Evolutionary conservation across 1,140 invertebrate species (phyloP), one percentile per base, ranked within the genome.

Genomic region (Megalonaias nervosa): DNA sequence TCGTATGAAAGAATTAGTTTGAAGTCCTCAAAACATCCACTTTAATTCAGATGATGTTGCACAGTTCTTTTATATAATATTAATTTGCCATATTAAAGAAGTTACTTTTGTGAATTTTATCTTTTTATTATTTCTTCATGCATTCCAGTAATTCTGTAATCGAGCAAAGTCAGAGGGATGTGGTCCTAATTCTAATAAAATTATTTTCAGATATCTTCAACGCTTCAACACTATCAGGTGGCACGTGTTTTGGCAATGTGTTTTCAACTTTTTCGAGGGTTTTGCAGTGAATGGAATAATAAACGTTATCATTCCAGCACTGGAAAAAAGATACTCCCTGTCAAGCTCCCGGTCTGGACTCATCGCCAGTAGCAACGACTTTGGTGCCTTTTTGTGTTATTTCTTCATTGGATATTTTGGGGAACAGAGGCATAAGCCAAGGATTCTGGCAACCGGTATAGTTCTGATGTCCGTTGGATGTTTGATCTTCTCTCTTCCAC

Each of bases 401-500:
- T 93, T 96, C 1, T 95, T 96, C 0, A 94, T 97, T 0, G 95
- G 95, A 0, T 97, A 96, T 87, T 93, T 96, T 57, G 96, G 95
- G 1, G 91, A 94, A 1, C 93, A 95, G 1, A 94, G 93, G 23
- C 96, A 97, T 94, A 96, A n/a, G 92, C 93, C 81, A 94, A 95
- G 91, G 92, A 96, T 69, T 94, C 82, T 88, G 70, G 84, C 74
- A 19, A 91, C 92, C 81, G 96, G 96, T 80, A 94, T 97, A 56
- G 94, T 97, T 14, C 94, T 98, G 81, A 96, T 98, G 86, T 83
- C 82, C 1, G 9, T 85, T 16, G 87, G 97, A 0, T 97, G 96
- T 64, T 93, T 98, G 85, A 93, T 98, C 66, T 98, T 98, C 89
- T 95, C 97, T 89, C 92, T 97, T 69, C 97, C 97, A 17, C 97